Conservation (phyloP, 2,888 invertebrate genomes). For the Corythucha ciliata region DNA sequence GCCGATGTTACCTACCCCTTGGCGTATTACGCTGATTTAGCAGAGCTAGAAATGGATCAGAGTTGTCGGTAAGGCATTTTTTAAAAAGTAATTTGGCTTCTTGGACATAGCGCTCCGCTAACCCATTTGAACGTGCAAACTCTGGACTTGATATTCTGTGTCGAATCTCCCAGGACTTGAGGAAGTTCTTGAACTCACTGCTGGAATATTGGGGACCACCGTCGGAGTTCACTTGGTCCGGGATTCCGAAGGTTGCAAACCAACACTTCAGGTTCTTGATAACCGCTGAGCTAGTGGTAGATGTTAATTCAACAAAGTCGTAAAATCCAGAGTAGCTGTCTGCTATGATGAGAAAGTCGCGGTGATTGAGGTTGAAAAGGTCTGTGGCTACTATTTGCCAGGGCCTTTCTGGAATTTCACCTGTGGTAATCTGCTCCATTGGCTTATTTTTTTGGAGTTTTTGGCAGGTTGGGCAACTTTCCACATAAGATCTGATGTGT, state of each 20-base stretch:
- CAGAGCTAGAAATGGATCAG: slow-evolving; percentile 10
- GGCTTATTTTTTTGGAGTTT: slow-evolving; percentile 6
- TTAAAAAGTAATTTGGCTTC: slow-evolving; percentile 16
- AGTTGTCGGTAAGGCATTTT: slow-evolving; percentile 10
- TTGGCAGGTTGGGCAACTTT: slow-evolving; percentile 13
- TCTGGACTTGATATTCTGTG: slow-evolving; percentile 17
- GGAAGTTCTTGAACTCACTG: slow-evolving; percentile 8
- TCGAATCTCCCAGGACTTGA: slow-evolving; percentile 9
- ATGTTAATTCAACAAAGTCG: slow-evolving; percentile 10
- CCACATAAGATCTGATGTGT: slow-evolving; percentile 3
- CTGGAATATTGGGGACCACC: slow-evolving; percentile 19
- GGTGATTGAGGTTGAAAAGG: slow-evolving; percentile 2
- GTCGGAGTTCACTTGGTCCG: slow-evolving; percentile 15
- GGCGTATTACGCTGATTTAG: slow-evolving; percentile 11
- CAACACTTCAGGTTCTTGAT: slow-evolving; percentile 15
- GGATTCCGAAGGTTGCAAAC: slow-evolving; percentile 17
- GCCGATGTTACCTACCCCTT: slow-evolving; percentile 6
- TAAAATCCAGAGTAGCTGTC: slow-evolving; percentile 19
- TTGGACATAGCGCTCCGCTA: slow-evolving; percentile 14
- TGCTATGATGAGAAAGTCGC: slow-evolving; percentile 8
- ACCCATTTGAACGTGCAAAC: slow-evolving; percentile 12
- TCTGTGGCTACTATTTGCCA: slow-evolving; percentile 19
- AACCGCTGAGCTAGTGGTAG: not conserved
- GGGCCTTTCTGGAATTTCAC: slow-evolving; percentile 10
- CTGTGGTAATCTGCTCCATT: slow-evolving; percentile 1